Evolutionary conservation across 37 sponge, comb jelly and placozoan genomes (phyloP).

Genomic region (Ephydatia muelleri): DNA sequence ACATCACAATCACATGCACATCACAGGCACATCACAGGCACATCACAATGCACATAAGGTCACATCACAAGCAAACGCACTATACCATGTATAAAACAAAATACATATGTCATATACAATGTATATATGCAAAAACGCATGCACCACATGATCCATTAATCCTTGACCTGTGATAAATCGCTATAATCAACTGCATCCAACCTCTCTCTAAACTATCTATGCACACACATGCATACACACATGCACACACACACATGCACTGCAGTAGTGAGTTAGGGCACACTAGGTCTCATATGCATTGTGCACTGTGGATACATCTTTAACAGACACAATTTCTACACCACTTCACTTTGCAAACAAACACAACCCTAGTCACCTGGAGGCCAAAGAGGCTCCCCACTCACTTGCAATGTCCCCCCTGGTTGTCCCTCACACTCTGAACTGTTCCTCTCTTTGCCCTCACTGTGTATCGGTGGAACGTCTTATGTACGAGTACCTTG

Average conservation of each 20-base stretch:
- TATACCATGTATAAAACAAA: too few species aligned
- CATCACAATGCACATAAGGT: too few species aligned
- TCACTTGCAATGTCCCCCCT: slow-evolving; percentile 64
- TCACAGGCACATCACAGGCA: not conserved
- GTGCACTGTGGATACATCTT: too few species aligned
- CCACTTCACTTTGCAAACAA: not conserved
- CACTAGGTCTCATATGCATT: too few species aligned
- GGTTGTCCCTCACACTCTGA: slow-evolving; percentile 81
- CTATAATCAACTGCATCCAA: too few species aligned
- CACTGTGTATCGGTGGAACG: slow-evolving; percentile 96
- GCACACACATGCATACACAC: too few species aligned
- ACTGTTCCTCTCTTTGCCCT: slow-evolving; percentile 93
- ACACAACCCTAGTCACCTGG: not conserved
- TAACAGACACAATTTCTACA: too few species aligned
- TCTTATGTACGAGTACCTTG: slow-evolving; percentile 81
- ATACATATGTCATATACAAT: not conserved
- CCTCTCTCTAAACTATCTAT: too few species aligned
- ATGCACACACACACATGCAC: not conserved
- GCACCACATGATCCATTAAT: too few species aligned
- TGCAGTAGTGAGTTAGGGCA: too few species aligned
- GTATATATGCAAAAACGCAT: not conserved
- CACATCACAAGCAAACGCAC: too few species aligned
- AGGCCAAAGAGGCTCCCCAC: slow-evolving; percentile 4
- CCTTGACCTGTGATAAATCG: too few species aligned
- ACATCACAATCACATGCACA: not conserved